These are phyloP conservation scores for Theropithecus gelada DNA, from an alignment of 2,113 vertebrate species.

Conservation along the genomic window DNA sequence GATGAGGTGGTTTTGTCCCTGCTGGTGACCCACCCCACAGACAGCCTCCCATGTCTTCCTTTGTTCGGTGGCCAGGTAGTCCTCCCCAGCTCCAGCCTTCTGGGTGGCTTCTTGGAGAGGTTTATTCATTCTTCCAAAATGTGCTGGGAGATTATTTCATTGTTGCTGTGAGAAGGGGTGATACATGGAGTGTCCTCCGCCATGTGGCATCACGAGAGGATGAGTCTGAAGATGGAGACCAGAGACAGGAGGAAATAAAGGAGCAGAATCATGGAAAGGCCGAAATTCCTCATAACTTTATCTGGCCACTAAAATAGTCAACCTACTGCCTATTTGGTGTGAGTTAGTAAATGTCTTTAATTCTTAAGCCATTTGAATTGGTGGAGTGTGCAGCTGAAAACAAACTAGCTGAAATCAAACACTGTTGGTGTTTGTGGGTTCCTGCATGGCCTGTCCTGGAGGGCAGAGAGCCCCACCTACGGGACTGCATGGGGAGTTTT, in stretches of 20 bases:
- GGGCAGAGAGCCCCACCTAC: accelerated
- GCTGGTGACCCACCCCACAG: accelerated
- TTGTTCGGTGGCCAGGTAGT: accelerated
- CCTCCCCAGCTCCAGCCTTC: background rate
- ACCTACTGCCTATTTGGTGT: background rate
- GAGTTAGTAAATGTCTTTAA: background rate
- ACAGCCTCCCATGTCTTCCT: background rate
- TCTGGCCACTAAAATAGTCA: background rate
- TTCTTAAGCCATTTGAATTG: background rate
- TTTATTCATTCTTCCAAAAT: background rate
- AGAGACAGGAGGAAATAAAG: background rate
- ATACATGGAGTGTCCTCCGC: too few species aligned
- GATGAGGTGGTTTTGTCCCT: accelerated
- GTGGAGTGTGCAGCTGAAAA: background rate
- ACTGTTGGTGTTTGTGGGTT: accelerated
- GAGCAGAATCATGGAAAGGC: background rate
- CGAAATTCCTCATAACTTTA: background rate
- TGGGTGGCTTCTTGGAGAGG: accelerated
- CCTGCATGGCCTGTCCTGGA: accelerated
- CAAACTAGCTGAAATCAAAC: background rate
- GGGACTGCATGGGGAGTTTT: accelerated
- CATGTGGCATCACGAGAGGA: background rate
- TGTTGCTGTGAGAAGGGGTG: background rate
- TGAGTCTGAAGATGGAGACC: background rate
- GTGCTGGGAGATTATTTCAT: background rate